Conservation (phyloP, 2,113 vertebrate species). For the Lophius piscatorius region DNA sequence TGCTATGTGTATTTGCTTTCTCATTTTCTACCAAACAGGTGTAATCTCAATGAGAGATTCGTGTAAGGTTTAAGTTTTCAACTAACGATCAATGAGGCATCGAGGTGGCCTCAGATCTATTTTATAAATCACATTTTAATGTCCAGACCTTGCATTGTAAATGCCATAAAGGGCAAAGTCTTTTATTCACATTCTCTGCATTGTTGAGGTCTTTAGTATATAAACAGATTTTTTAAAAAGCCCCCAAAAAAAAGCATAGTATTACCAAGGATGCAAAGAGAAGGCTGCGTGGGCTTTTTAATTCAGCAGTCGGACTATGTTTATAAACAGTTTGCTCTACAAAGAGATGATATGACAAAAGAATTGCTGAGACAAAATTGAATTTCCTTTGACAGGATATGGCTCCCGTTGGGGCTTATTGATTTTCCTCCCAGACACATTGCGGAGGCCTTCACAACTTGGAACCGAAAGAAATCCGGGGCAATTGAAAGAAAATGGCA, state of each 20-base stretch:
- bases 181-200: conserved; percentile 38
- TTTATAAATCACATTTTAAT: conserved; percentile 22
- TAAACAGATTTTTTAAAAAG: conserved; percentile 19
- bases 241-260: conserved; percentile 34
- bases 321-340: conserved; percentile 80
- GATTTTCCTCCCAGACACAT: conserved; percentile 81
- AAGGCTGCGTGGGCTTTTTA: conserved; percentile 58
- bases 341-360: conserved; percentile 80
- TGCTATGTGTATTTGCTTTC: neutral
- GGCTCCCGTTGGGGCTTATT: conserved; percentile 81
- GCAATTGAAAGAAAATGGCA: conserved; percentile 76
- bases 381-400: conserved; percentile 83
- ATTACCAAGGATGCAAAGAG: conserved; percentile 39
- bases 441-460: conserved; percentile 79
- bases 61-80: conserved; percentile 9
- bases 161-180: conserved; percentile 32
- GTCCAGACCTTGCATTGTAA: conserved; percentile 18
- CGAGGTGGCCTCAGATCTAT: neutral
- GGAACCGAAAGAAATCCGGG: conserved; percentile 75
- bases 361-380: conserved; percentile 77
- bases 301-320: conserved; percentile 73
- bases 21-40: neutral
- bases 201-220: conserved; percentile 42
- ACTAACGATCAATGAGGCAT: conserved; percentile 18
- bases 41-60: neutral